Base-by-base conservation (phyloP, 2,113 vertebrate genomes). In the Entomyzon cyanotis region DNA sequence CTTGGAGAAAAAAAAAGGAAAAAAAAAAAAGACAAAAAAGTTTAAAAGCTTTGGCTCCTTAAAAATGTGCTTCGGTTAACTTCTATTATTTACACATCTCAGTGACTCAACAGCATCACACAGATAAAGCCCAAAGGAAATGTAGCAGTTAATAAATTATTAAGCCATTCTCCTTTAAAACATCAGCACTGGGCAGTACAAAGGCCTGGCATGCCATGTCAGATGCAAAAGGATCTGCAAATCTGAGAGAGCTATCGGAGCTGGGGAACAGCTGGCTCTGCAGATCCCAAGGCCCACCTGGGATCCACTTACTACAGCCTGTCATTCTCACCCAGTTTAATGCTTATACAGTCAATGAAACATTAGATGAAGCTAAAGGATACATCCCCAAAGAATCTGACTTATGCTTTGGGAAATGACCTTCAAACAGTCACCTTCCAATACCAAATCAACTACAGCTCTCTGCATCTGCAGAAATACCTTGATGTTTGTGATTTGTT, bases 71-170 rank as follows among this genome's bases (percentile, higher is more conserved):
- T 92, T 92, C 79, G 91, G 62, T 85, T 86, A 96, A 93, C 58
- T 90, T 91, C 79, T 90, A 52, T 39, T 95, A 95, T 97, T 97
- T 96, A 94, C 82, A 86, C 60, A 46, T 73, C 83, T 88, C 84
- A 88, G 83, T 65, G 86, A 96, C 93, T 97, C 92, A 53, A 89
- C 50, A 86, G 76, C 97, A 93, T 95, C 93, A 94, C 92, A 96
- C 79, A 87, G 95, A 95, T 71, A 92, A 97, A 97, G 90, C 97
- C 97, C 96, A 90, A 80, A 97, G 96, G 97, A 97, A 94, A 97
- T 74, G 92, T 52, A 94, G 90, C 94, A 89, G 82, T 95, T 97
- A 95, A 97, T 97, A 94, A 98, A 98, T 97, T 97, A 98, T 97
- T 92, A 96, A 98, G 85, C 64, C 28, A 5, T 70, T 94, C 64